phyloP scores from a whole-genome alignment of 2,113 vertebrate genomes.

The Vombatus ursinus region DNA sequence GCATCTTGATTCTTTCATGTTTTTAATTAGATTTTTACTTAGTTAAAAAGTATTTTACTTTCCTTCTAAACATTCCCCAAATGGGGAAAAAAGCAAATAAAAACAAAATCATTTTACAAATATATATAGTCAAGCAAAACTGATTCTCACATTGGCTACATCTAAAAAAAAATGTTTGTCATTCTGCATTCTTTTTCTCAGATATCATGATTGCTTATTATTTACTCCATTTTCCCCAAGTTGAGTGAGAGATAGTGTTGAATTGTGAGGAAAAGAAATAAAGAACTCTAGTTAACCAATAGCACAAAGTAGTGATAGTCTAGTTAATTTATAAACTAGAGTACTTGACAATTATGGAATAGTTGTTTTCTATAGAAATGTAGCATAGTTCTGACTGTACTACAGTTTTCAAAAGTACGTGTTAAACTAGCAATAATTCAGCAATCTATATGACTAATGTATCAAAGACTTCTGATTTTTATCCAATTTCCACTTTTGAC shows the following conservation, averaged over 20 bases:
- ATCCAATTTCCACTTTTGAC: background rate
- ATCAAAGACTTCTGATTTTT: background rate
- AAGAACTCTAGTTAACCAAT: background rate
- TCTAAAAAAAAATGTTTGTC: background rate
- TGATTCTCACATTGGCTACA: background rate
- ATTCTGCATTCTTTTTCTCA: background rate
- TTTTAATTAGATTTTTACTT: too few species aligned
- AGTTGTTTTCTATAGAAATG: background rate
- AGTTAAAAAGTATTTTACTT: background rate
- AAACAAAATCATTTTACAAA: background rate
- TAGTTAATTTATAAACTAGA: background rate
- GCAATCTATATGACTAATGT: background rate
- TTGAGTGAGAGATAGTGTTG: too few species aligned
- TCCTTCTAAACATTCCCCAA: background rate
- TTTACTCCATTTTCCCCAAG: background rate
- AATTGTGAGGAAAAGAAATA: background rate
- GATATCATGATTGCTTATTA: background rate
- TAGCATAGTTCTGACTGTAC: background rate
- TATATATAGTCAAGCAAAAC: background rate
- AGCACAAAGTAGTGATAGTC: background rate
- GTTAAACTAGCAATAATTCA: background rate
- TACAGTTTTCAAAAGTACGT: background rate
- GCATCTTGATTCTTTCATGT: background rate
- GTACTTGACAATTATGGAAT: background rate
- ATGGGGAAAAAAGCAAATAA: background rate